A percentile compares a stretch with the other conserved stretches of the same genome.
Evolutionary conservation across 2,888 invertebrate species (phyloP).

Genomic region (Nemurella pictetii): DNA sequence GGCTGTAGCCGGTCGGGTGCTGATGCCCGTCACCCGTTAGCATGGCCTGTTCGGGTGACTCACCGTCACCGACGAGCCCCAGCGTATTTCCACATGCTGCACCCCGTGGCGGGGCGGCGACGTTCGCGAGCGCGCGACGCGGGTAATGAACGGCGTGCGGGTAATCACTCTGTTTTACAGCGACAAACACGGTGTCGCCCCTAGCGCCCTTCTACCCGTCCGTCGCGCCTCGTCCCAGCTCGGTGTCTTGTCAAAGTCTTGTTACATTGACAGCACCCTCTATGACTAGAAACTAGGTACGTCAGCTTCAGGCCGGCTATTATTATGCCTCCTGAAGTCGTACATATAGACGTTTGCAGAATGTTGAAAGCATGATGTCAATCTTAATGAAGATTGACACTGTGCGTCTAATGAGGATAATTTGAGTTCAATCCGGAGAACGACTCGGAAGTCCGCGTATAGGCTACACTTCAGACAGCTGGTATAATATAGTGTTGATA

Average conservation of each 20-base stretch:
- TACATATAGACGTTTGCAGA: neutral
- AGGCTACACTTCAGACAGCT: too few species aligned
- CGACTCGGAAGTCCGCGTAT: too few species aligned
- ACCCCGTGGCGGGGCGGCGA: neutral
- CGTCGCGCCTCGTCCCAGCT: neutral
- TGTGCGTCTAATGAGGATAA: neutral
- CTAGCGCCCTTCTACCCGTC: neutral
- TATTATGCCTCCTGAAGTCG: neutral
- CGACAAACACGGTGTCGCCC: neutral
- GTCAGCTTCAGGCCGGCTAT: neutral
- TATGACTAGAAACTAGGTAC: too few species aligned
- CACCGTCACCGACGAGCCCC: neutral
- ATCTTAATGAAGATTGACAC: neutral
- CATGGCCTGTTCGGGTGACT: neutral
- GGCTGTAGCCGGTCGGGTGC: too few species aligned
- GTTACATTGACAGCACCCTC: neutral
- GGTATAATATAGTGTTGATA: too few species aligned
- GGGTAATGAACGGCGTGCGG: neutral
- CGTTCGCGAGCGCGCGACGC: neutral
- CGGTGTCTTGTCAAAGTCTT: neutral
- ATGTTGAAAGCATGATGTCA: neutral
- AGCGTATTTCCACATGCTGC: neutral
- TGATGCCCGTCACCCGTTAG: too few species aligned
- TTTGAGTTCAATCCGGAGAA: neutral
- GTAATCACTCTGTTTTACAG: neutral